phyloP scores from a whole-genome alignment of 2,888 invertebrate species.

The Dryococelus australis region DNA sequence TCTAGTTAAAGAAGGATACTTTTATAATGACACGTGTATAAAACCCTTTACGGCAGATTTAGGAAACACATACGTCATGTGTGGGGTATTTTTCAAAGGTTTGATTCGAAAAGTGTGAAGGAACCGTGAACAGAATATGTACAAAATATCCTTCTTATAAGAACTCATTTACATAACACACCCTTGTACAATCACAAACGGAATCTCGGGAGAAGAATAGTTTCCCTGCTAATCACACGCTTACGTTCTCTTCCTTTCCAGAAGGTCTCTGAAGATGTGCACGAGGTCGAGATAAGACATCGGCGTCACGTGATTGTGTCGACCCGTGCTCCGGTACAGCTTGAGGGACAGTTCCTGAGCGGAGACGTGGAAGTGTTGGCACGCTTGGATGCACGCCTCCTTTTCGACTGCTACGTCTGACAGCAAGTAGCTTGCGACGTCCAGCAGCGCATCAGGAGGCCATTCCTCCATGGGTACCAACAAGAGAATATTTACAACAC shows the following conservation, averaged over 20 bases:
- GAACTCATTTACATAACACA: too few species aligned
- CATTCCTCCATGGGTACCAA: constrained; percentile 68
- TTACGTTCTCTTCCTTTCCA: constrained; percentile 74
- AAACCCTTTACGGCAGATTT: too few species aligned
- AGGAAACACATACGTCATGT: too few species aligned
- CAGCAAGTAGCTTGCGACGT: constrained; percentile 85
- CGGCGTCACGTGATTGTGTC: constrained; percentile 90
- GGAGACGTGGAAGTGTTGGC: constrained; percentile 87
- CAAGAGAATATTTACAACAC: not conserved
- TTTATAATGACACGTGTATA: too few species aligned
- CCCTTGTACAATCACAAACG: too few species aligned
- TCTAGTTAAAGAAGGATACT: too few species aligned
- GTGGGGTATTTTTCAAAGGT: too few species aligned
- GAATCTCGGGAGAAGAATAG: too few species aligned
- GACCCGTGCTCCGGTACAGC: constrained; percentile 70
- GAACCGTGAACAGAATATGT: too few species aligned
- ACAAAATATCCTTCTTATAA: too few species aligned
- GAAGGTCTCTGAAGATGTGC: constrained; percentile 83
- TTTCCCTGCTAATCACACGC: not conserved
- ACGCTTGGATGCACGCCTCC: constrained; percentile 83
- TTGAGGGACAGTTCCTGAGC: constrained; percentile 75
- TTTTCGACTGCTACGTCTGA: constrained; percentile 80
- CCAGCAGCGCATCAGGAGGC: constrained; percentile 91
- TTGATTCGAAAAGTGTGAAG: too few species aligned
- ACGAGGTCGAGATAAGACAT: constrained; percentile 93